Evolutionary conservation across 2,113 vertebrate genomes (phyloP).

Genomic region (Ascaphus truei): DNA sequence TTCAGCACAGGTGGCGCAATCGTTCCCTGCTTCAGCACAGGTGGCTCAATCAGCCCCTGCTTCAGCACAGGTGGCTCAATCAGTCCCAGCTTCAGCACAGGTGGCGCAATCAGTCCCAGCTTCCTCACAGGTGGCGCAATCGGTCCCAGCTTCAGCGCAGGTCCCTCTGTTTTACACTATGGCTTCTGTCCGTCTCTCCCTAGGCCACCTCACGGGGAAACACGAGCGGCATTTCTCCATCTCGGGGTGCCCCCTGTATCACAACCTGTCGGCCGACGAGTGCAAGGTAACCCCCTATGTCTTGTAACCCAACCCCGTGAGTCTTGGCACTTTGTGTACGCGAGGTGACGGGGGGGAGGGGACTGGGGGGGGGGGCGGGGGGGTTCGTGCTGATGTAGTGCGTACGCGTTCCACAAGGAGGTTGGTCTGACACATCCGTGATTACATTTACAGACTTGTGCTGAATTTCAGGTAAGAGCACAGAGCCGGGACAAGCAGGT

Average conservation of each 20-base stretch:
- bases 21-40: too few species aligned
- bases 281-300: constrained; percentile 76
- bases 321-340: constrained; percentile 10
- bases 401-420: background rate
- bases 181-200: constrained; percentile 20
- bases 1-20: too few species aligned
- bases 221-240: constrained; percentile 97
- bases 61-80: too few species aligned
- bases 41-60: too few species aligned
- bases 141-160: too few species aligned
- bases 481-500: constrained; percentile 95
- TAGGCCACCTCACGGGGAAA: constrained; percentile 95
- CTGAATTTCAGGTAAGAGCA: constrained; percentile 84
- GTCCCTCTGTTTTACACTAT: too few species aligned
- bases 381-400: background rate
- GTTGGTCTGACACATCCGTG: constrained; percentile 15
- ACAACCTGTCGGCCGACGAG: constrained; percentile 95
- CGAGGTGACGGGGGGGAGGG: constrained; percentile 3
- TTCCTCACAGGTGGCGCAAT: too few species aligned
- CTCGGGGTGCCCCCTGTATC: constrained; percentile 93
- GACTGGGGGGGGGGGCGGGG: too few species aligned
- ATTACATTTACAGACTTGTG: constrained; percentile 39
- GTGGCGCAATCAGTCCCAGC: too few species aligned
- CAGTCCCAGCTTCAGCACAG: too few species aligned
- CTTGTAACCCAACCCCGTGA: background rate